phyloP scores from a whole-genome alignment of 2,797 vertebrate species.

The Uromys caudimaculatus region DNA sequence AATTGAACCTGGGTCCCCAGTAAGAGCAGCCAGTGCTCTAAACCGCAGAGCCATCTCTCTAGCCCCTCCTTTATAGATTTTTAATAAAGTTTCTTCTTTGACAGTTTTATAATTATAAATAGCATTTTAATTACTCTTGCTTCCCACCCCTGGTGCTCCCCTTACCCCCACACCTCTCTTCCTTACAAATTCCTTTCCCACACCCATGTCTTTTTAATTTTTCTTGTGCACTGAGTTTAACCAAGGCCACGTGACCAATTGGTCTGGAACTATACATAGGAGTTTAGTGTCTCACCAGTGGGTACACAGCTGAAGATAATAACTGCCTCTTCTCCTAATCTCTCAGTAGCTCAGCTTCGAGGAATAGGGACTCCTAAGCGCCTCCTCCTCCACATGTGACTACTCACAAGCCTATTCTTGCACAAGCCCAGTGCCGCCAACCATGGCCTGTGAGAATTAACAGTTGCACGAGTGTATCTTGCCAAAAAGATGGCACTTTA shows the following conservation, averaged over 20 bases:
- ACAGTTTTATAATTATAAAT: neutral
- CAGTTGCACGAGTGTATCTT: too few species aligned
- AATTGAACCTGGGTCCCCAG: neutral
- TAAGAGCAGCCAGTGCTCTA: too few species aligned
- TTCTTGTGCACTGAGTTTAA: neutral
- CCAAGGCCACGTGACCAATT: neutral
- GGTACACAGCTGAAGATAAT: neutral
- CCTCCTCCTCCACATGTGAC: neutral
- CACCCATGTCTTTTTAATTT: neutral
- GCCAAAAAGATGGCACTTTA: neutral
- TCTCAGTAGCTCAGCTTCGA: neutral
- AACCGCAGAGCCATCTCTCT: neutral
- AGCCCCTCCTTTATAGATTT: neutral
- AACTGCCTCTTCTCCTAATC: neutral
- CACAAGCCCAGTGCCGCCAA: too few species aligned
- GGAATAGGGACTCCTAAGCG: neutral
- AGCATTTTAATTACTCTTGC: neutral
- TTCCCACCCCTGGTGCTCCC: neutral
- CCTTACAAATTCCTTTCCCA: neutral
- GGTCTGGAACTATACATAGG: neutral
- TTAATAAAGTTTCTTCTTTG: neutral
- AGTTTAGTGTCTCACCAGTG: neutral
- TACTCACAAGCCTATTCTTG: neutral
- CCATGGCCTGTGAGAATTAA: neutral
- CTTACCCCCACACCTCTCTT: neutral